Evolutionary conservation across 2,797 vertebrate genomes (phyloP).

Genomic region (Phrynocephalus guinanensis): DNA sequence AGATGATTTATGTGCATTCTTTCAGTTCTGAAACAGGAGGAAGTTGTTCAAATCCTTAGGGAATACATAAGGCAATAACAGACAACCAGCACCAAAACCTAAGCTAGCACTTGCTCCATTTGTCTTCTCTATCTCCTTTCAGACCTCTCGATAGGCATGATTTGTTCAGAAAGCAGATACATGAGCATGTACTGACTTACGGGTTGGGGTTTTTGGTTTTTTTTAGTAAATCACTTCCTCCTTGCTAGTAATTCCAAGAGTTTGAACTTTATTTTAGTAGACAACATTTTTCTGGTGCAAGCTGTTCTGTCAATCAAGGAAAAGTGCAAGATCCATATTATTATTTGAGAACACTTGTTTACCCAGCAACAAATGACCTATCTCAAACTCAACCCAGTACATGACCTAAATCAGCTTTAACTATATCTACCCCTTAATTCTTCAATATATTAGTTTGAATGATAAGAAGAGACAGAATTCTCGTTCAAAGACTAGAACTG

Average conservation of each 20-base stretch:
- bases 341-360: not conserved
- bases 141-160: not conserved
- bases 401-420: not conserved
- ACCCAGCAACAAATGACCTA: not conserved
- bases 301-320: slow-evolving; percentile 19
- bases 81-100: not conserved
- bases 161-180: not conserved
- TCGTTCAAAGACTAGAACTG: not conserved
- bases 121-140: not conserved
- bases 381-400: not conserved
- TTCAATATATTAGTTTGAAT: not conserved
- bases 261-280: slow-evolving; percentile 35
- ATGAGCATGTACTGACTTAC: rapidly evolving
- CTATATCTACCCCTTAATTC: not conserved
- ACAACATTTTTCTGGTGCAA: slow-evolving; percentile 23
- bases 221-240: not conserved
- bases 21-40: slow-evolving; percentile 43
- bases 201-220: too few relatives aligned
- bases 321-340: slow-evolving; percentile 7
- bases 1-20: slow-evolving; percentile 55
- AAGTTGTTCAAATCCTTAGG: slow-evolving; percentile 37
- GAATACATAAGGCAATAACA: not conserved
- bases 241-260: not conserved
- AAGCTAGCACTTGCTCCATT: slow-evolving; percentile 13
- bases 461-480: not conserved